These are phyloP conservation scores for Epiblema foenella DNA, from an alignment of 2,888 invertebrate genomes.

Conservation along the genomic window DNA sequence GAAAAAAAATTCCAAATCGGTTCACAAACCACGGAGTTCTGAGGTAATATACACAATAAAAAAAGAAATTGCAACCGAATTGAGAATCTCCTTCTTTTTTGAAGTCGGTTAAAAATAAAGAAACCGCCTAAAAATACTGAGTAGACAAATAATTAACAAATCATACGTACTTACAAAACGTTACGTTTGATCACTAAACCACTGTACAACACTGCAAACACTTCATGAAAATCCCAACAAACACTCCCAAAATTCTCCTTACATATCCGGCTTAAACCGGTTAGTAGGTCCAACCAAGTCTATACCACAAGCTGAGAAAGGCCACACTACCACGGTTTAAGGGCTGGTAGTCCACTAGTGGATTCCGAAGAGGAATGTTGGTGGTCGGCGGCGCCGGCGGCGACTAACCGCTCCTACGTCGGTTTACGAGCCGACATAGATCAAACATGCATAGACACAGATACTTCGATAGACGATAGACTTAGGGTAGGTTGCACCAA, in stretches of 20 bases:
- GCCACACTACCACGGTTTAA: constrained; percentile 3
- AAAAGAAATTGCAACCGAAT: too few species aligned
- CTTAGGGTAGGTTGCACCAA: too few species aligned
- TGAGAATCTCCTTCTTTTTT: too few species aligned
- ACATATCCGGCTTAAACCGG: too few species aligned
- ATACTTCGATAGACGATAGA: not conserved
- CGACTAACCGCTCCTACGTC: constrained; percentile 46
- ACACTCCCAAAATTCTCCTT: not conserved
- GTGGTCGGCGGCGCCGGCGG: constrained; percentile 41
- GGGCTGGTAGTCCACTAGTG: not conserved
- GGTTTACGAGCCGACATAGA: constrained; percentile 46
- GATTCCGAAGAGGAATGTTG: constrained; percentile 12
- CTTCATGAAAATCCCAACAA: not conserved
- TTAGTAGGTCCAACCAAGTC: not conserved
- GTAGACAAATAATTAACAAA: too few species aligned
- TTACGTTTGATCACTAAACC: constrained; percentile 1
- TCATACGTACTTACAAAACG: not conserved
- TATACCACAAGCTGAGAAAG: not conserved
- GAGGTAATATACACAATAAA: too few species aligned
- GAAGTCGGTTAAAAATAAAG: too few species aligned
- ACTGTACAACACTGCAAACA: not conserved
- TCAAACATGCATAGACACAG: constrained; percentile 20
- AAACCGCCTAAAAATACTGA: too few species aligned
- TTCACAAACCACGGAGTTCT: too few species aligned
- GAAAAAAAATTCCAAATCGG: too few species aligned